These are phyloP conservation scores for Elmis aenea DNA, from an alignment of 2,888 invertebrate genomes.

Conservation along the genomic window DNA sequence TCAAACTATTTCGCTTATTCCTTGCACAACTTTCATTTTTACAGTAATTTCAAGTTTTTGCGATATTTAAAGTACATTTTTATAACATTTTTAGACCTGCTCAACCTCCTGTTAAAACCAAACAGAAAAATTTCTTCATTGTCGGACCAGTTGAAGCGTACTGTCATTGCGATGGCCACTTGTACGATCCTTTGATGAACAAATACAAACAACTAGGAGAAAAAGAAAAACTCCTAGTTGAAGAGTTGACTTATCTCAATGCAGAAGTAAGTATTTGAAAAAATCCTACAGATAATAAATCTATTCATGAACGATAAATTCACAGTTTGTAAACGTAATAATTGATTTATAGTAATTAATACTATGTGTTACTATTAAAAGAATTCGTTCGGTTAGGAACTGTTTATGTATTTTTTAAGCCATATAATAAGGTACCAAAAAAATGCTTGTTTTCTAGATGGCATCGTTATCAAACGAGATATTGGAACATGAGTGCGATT, in stretches of 20 bases:
- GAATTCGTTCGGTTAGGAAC: too few relatives aligned
- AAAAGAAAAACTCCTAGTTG: slow-evolving; percentile 55
- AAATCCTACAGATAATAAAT: too few relatives aligned
- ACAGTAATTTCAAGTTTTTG: background rate
- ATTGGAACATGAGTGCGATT: slow-evolving; percentile 60
- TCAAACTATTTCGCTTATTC: slow-evolving; percentile 3
- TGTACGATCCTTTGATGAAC: slow-evolving; percentile 55
- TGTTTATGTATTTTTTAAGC: too few relatives aligned
- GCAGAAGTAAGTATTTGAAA: slow-evolving; percentile 26
- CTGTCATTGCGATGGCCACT: slow-evolving; percentile 61
- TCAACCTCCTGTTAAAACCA: slow-evolving; percentile 54
- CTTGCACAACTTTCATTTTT: too few relatives aligned
- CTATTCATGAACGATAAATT: too few relatives aligned
- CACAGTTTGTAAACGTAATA: too few relatives aligned
- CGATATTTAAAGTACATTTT: background rate
- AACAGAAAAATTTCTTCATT: slow-evolving; percentile 47
- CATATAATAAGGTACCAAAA: too few relatives aligned
- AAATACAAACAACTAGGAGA: slow-evolving; percentile 58
- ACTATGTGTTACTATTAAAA: too few relatives aligned
- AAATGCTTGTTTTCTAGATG: too few relatives aligned
- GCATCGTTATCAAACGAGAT: slow-evolving; percentile 57
- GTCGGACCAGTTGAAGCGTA: slow-evolving; percentile 56
- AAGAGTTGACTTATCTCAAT: slow-evolving; percentile 42
- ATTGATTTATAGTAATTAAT: too few relatives aligned
- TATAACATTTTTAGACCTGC: slow-evolving; percentile 48